phyloP scores from a whole-genome alignment of 2,113 vertebrate species.

The Strix aluco region DNA sequence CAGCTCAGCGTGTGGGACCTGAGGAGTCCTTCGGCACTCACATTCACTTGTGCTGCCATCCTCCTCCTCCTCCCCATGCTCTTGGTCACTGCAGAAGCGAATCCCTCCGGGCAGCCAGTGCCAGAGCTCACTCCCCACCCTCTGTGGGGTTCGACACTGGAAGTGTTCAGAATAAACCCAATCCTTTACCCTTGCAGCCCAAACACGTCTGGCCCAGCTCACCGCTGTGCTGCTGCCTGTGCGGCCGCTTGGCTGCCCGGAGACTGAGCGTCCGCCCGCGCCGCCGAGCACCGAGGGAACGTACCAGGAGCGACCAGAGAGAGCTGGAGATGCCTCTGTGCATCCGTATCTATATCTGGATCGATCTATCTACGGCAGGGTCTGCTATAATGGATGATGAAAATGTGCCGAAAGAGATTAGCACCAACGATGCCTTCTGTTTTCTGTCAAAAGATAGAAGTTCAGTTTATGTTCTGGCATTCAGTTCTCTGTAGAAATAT shows the following conservation, averaged over 20 bases:
- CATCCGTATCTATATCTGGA: background rate
- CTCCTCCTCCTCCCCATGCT: background rate
- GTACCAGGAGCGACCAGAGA: background rate
- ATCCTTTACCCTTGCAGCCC: background rate
- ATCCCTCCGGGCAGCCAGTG: background rate
- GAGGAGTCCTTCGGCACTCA: accelerated
- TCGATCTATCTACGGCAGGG: background rate
- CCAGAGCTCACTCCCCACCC: background rate
- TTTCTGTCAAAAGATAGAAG: background rate
- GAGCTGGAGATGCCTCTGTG: background rate
- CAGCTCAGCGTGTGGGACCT: background rate
- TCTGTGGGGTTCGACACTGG: background rate
- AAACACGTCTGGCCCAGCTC: accelerated
- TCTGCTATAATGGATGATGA: background rate
- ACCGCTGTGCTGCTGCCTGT: accelerated
- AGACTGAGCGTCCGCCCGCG: background rate
- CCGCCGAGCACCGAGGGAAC: background rate
- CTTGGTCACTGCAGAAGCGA: background rate
- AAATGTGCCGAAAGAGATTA: background rate
- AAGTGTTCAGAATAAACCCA: too few species aligned
- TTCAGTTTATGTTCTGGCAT: background rate
- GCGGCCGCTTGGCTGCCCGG: accelerated
- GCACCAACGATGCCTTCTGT: background rate
- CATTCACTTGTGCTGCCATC: background rate
- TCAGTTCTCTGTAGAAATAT: background rate